Percentiles rank a stretch among this genome's conserved stretches.
phyloP scores from a whole-genome alignment of 2,113 vertebrate genomes.

The Tragelaphus scriptus region DNA sequence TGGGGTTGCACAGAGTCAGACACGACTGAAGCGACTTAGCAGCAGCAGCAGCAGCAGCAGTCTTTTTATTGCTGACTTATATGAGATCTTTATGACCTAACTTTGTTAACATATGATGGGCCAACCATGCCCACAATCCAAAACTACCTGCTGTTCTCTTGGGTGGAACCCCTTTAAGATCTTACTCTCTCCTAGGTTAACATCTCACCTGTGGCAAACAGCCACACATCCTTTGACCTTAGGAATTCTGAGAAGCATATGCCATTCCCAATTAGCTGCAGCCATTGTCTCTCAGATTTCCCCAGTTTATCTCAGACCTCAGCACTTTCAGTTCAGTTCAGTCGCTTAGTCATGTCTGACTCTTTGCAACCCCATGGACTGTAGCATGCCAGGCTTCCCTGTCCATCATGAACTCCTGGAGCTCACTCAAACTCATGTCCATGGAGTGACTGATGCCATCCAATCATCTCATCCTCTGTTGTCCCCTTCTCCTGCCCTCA shows the following conservation, averaged over 20 bases:
- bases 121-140: neutral
- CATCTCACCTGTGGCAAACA: neutral
- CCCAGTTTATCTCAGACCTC: neutral
- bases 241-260: neutral
- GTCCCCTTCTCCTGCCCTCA: neutral
- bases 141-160: neutral
- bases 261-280: neutral
- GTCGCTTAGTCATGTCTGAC: neutral
- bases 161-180: neutral
- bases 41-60: too few relatives aligned
- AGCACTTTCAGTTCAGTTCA: neutral
- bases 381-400: neutral
- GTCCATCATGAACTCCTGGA: neutral
- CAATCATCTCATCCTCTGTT: neutral
- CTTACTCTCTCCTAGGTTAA: neutral
- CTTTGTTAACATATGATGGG: neutral
- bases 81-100: neutral
- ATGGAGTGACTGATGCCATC: neutral
- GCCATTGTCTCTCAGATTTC: neutral
- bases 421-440: neutral
- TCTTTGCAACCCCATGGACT: neutral
- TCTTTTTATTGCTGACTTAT: neutral
- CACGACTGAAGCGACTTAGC: too few relatives aligned
- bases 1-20: too few relatives aligned
- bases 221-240: neutral